A percentile compares a stretch with the other conserved stretches of the same genome.
These are phyloP conservation scores for Lamproptera curius DNA, from an alignment of 2,888 invertebrate genomes.

Conservation along the genomic window DNA sequence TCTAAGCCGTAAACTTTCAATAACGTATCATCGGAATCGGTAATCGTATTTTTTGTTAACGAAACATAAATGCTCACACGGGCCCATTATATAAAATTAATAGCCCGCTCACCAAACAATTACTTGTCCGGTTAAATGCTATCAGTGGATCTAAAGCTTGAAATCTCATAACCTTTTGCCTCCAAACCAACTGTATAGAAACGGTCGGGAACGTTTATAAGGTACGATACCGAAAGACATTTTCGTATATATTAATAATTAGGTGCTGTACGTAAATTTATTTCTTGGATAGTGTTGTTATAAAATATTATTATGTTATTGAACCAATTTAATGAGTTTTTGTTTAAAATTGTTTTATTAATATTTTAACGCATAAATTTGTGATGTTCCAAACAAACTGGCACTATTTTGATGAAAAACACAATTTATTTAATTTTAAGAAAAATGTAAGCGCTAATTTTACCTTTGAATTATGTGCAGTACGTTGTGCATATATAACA, in stretches of 20 bases:
- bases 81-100: constrained; percentile 69
- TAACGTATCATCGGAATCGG: constrained; percentile 45
- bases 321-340: too few relatives aligned
- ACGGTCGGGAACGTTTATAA: constrained; percentile 39
- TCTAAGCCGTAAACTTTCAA: constrained; percentile 52
- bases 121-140: constrained; percentile 68
- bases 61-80: constrained; percentile 57
- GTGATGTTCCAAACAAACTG: too few relatives aligned
- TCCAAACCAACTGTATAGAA: constrained; percentile 49
- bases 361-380: too few relatives aligned
- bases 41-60: constrained; percentile 61
- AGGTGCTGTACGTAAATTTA: too few relatives aligned
- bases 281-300: too few relatives aligned
- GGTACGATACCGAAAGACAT: constrained; percentile 22
- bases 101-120: constrained; percentile 70
- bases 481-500: too few relatives aligned
- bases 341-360: too few relatives aligned
- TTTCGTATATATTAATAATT: not conserved
- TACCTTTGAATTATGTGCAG: too few relatives aligned
- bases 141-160: constrained; percentile 70
- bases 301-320: too few relatives aligned
- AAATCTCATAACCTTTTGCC: constrained; percentile 74
- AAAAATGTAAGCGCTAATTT: too few relatives aligned
- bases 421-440: too few relatives aligned
- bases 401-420: too few relatives aligned